Percentiles rank a stretch among this genome's conserved stretches.
Evolutionary conservation across 2,888 invertebrate species (phyloP).

Genomic region (Pteria penguin): DNA sequence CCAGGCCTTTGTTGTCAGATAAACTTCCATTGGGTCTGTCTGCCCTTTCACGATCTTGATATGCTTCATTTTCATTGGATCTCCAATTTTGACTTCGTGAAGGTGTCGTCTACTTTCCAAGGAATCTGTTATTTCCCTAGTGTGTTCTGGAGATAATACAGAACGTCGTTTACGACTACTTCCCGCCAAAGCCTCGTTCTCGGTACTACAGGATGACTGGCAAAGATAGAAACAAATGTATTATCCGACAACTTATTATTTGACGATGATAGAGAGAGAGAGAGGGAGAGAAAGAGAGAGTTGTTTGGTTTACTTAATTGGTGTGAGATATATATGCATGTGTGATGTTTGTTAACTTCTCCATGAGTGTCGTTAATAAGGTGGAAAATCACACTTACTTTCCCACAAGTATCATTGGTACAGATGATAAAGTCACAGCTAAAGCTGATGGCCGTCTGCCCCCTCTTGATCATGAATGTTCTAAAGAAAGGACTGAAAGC

Average conservation of each 20-base stretch:
- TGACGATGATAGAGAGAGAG: too few species aligned
- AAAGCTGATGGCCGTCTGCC: not conserved
- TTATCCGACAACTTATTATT: too few species aligned
- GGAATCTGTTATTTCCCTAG: not conserved
- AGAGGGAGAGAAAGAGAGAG: too few species aligned
- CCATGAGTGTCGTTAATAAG: too few species aligned
- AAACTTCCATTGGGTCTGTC: too few species aligned
- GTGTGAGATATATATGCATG: too few species aligned
- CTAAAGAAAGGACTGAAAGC: not conserved
- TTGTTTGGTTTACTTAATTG: too few species aligned
- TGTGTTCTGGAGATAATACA: not conserved
- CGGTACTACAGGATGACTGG: not conserved
- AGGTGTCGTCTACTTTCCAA: not conserved
- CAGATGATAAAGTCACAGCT: slow-evolving; percentile 5
- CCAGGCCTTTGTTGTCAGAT: too few species aligned
- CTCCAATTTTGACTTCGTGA: not conserved
- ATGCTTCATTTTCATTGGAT: not conserved
- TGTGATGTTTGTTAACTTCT: too few species aligned
- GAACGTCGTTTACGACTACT: not conserved
- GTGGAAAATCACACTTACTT: too few species aligned
- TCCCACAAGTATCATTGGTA: not conserved
- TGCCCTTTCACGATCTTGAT: not conserved
- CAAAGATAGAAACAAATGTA: too few species aligned
- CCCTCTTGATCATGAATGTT: not conserved
- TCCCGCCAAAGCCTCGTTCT: not conserved